Percentiles rank a stretch among this genome's conserved stretches.
These are phyloP conservation scores for Capromys pilorides DNA, from an alignment of 2,797 vertebrate genomes.

Conservation along the genomic window DNA sequence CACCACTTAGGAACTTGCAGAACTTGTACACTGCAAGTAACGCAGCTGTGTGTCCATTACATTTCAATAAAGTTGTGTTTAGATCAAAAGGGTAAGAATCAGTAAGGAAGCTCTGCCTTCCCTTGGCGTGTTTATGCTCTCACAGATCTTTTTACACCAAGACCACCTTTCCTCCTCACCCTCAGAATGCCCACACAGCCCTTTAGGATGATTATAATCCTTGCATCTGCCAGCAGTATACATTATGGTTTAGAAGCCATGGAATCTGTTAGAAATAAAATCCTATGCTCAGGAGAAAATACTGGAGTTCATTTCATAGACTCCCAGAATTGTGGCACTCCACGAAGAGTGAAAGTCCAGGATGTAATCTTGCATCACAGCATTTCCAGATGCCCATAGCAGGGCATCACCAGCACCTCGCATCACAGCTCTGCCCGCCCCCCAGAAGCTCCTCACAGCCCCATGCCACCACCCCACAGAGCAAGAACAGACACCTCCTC, in stretches of 20 bases:
- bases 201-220: conserved; percentile 1
- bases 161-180: no score
- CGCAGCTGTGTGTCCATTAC: background rate
- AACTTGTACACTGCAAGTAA: no score
- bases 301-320: background rate
- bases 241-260: background rate
- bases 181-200: background rate
- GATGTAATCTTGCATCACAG: background rate
- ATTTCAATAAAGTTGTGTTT: background rate
- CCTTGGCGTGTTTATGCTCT: background rate
- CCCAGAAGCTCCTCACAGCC: background rate
- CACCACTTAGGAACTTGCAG: background rate
- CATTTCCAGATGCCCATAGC: background rate
- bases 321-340: background rate
- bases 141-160: background rate
- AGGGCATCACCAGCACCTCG: background rate
- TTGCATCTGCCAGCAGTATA: background rate
- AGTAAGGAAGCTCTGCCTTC: background rate
- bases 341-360: background rate
- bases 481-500: background rate
- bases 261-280: conserved; percentile 1
- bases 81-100: background rate
- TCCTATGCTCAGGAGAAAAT: background rate
- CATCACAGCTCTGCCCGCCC: background rate
- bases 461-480: background rate